Base-by-base conservation (phyloP, 2,888 invertebrate genomes). In the Itoplectis maculator region DNA sequence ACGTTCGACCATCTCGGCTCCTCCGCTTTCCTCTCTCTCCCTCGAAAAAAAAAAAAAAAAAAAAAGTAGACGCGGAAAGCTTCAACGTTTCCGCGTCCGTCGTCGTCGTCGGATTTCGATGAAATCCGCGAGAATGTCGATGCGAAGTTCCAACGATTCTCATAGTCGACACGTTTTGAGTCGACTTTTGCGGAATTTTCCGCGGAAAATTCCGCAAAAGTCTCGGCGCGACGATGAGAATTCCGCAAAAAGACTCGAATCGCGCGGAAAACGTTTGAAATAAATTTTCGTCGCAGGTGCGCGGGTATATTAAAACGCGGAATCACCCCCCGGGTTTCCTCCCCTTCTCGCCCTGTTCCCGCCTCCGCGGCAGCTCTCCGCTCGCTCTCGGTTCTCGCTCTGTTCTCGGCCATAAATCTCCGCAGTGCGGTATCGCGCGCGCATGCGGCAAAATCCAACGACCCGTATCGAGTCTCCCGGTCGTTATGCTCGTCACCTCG, bases 401-500 rank as follows among this genome's bases (percentile, higher is more conserved):
- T 77, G 82, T 82, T 76, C 82, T 68, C 82, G 82, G 68, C 79
- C 79, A 84, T 84, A 84, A 79, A 79, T 82, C 79, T 84, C 84
- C 84, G 81, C 82, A 82, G 76, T 82, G 82, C 80, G 82, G 82
- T 80, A 76, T 72, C 77, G 78, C 84, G 77, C 79, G 77, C 80
- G 78, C 78, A 84, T 83, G 79, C 81, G 81, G 83, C 84, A 83
- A 81, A 85, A 83, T 83, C 79, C 81, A 79, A 75, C 83, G 82
- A 82, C 82, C 82, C 82, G 82, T 82, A 82, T 82, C 82, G 82
- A 82, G 82, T 82, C 82, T 82, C 82, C 82, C 79, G 82, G 79
- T 85, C 83, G 83, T 85, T 85, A 85, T 85, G 79, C 83, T 83
- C 84, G 84, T 85, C 84, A 83, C 83, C 83, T 84, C 81, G 80